Evolutionary conservation across 2,888 invertebrate genomes (phyloP), one percentile per base, ranked within the genome.

Genomic region (Tanytarsus gracilentus): DNA sequence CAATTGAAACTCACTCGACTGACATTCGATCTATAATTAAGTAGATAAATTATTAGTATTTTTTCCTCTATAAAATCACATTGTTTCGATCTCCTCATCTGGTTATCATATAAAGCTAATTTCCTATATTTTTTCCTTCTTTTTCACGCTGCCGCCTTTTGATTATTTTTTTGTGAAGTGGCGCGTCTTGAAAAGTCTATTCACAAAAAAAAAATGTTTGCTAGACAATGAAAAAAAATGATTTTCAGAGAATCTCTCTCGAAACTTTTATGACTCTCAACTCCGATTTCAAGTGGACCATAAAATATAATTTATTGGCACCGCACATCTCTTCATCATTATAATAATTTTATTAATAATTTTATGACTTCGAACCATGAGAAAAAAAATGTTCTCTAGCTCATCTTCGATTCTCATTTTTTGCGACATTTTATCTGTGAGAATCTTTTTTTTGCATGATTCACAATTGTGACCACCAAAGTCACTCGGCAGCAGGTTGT

Each of bases 291-390:
- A 58, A 58, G 58, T 58, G 48, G 58, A 30, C 23, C 58, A 58
- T 58, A 58, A 58, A 58, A 58, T 58, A 58, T 58, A 48, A 58
- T 58, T 58, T 58, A 58, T 58, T 58, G 48, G 30, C 26, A n/a
- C n/a, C n/a, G n/a, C n/a, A n/a, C n/a, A n/a, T n/a, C n/a, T n/a
- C n/a, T n/a, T n/a, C 58, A 25, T 48, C 44, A 40, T 58, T 30
- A 25, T 14, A 30, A 25, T 33, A 14, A 40, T 29, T 56, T 58
- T 44, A 48, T 58, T 58, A 58, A 58, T 58, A 58, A 58, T 58
- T 58, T 58, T 48, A 48, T 58, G 27, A 27, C 40, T 56, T 39
- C 26, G 30, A 48, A 48, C 58, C 48, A 9, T 58, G 58, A 58
- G 58, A 44, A 44, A 44, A 44, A 18, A 44, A 44, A 44, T 14